Evolutionary conservation across 2,113 vertebrate genomes (phyloP), one percentile per base, ranked within the genome.

Genomic region (Dasyornis broadbenti): DNA sequence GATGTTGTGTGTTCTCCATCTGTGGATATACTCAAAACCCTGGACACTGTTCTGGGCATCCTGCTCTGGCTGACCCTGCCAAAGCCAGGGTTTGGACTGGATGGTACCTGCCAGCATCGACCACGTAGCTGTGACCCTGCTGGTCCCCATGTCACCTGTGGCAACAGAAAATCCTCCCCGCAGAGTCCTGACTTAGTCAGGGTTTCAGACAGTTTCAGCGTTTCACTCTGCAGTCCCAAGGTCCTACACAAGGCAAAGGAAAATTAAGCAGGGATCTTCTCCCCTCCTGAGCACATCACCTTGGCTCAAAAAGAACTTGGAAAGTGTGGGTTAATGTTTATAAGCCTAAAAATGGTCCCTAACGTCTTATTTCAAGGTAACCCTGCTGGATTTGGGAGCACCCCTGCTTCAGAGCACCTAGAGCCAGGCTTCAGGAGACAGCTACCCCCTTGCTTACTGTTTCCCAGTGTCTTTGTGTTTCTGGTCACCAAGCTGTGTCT

Each of bases 51-150:
- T 28, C 50, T 79, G 69, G 50, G n/a, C n/a, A 89, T 13, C 33
- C 37, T 61, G 19, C 24, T 81, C 19, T 86, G 28, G 3, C 31
- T 59, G 52, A 59, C 26, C 22, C 66, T 79, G 17, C 37, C 66
- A 0, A 0, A 60, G 59, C 26, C 2, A 11, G 14, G 13, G 7
- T 5, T 11, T 86, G 40, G 50, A 33, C 15, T 39, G 39, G 33
- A 54, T 64, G 44, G 37, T 50, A 27, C 39, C 61, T 83, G 31
- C 45, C 27, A 60, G 24, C 27, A 24, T 91, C 8, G 8, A 2
- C 12, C 20, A 24, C 42, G 86, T 49, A 19, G 4, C 45, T 10
- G 8, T 31, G 54, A 49, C 45, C 47, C 68, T 61, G 16, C 22
- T 65, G 10, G n/a, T 84, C 45, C 56, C 31, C 9, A 4, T 50